Conservation (phyloP, 2,113 vertebrate genomes). For the Macquaria australasica region DNA sequence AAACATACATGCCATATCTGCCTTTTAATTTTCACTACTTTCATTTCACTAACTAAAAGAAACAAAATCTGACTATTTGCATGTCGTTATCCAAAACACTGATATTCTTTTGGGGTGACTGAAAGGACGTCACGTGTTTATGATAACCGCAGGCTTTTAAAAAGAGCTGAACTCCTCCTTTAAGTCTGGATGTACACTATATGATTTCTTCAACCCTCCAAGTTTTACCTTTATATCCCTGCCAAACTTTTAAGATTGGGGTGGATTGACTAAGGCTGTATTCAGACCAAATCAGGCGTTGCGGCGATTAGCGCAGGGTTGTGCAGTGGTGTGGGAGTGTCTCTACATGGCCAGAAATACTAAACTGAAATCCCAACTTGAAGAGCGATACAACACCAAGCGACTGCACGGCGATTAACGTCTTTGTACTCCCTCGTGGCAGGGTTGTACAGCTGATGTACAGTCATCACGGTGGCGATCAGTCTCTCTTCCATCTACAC, state of each 20-base stretch:
- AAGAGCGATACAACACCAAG: no score
- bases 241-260: not conserved
- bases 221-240: conserved; percentile 34
- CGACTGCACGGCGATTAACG: no score
- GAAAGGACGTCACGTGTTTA: not conserved
- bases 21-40: not conserved
- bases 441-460: no score
- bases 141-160: conserved; percentile 45
- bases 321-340: no score
- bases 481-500: no score
- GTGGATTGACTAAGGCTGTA: not conserved
- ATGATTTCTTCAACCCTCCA: conserved; percentile 8
- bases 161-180: conserved; percentile 53
- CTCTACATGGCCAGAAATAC: no score
- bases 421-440: no score
- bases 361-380: no score
- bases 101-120: not conserved
- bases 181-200: conserved; percentile 9
- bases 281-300: no score
- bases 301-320: no score
- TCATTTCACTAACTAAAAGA: not conserved
- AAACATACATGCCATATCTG: not conserved
- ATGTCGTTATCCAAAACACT: not conserved
- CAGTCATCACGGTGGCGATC: no score
- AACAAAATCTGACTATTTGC: not conserved